These are phyloP conservation scores for Pteronura brasiliensis DNA, from an alignment of 2,113 vertebrate species.

Conservation along the genomic window DNA sequence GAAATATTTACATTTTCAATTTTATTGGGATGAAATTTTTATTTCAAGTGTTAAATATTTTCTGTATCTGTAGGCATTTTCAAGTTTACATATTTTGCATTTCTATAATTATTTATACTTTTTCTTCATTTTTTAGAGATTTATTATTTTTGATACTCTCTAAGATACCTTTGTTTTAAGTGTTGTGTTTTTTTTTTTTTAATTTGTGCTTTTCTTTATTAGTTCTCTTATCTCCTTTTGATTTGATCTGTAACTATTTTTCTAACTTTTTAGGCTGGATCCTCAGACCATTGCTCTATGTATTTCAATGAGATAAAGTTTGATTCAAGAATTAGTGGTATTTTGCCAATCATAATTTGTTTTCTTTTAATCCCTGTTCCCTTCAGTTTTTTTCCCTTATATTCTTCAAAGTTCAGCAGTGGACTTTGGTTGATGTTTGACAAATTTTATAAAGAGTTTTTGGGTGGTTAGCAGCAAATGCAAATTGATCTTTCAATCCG, in stretches of 20 bases:
- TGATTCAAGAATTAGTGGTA: not conserved
- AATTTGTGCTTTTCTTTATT: not conserved
- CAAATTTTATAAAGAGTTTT: not conserved
- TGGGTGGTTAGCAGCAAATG: not conserved
- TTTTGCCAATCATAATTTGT: not conserved
- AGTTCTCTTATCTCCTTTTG: not conserved
- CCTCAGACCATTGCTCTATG: not conserved
- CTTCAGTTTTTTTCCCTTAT: not conserved
- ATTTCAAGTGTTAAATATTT: not conserved
- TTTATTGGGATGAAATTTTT: not conserved
- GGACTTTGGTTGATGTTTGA: not conserved
- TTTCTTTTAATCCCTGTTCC: not conserved
- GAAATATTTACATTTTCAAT: not conserved
- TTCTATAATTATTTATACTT: not conserved
- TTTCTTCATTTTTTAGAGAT: not conserved
- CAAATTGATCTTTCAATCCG: not conserved
- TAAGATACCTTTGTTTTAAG: not conserved
- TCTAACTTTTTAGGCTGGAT: not conserved
- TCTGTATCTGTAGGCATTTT: not conserved
- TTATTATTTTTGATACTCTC: not conserved
- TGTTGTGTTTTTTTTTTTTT: not conserved
- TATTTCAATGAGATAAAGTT: not conserved
- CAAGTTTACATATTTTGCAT: not conserved
- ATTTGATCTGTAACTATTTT: not conserved
- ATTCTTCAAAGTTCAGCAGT: not conserved